Percentiles rank a stretch among this genome's conserved stretches.
Evolutionary conservation across 2,113 vertebrate genomes (phyloP).

Genomic region (Neodontobutis hainanensis): DNA sequence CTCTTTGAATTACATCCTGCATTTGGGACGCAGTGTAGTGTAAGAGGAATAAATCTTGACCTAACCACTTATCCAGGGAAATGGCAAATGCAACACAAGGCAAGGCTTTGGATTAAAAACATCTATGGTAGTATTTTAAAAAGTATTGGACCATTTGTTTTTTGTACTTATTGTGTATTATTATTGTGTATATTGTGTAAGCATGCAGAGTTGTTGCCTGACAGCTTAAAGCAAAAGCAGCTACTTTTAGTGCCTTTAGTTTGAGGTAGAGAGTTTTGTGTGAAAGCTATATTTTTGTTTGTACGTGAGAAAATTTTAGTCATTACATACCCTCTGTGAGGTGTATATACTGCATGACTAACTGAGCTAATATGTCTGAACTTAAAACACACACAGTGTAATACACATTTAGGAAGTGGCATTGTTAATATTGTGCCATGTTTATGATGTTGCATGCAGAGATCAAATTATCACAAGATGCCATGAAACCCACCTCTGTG

Average conservation of each 20-base stretch:
- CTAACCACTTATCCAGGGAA: conserved; percentile 18
- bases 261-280: conserved; percentile 45
- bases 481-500: neutral
- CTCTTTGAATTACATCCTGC: conserved; percentile 31
- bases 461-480: neutral
- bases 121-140: neutral
- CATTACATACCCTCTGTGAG: no score
- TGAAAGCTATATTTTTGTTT: no score
- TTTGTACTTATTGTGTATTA: no score
- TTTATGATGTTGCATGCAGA: conserved; percentile 14
- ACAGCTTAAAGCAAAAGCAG: conserved; percentile 32
- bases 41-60: conserved; percentile 35
- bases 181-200: no score
- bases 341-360: no score
- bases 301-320: no score
- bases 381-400: neutral
- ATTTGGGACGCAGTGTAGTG: conserved; percentile 30
- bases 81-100: conserved; percentile 15
- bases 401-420: neutral
- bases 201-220: conserved; percentile 31
- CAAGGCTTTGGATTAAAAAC: conserved; percentile 9
- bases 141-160: neutral
- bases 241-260: conserved; percentile 58
- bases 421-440: neutral
- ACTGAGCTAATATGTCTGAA: no score